Evolutionary conservation across 1,140 invertebrate species (phyloP), one percentile per base, ranked within the genome.

Genomic region (Hestina assimilis): DNA sequence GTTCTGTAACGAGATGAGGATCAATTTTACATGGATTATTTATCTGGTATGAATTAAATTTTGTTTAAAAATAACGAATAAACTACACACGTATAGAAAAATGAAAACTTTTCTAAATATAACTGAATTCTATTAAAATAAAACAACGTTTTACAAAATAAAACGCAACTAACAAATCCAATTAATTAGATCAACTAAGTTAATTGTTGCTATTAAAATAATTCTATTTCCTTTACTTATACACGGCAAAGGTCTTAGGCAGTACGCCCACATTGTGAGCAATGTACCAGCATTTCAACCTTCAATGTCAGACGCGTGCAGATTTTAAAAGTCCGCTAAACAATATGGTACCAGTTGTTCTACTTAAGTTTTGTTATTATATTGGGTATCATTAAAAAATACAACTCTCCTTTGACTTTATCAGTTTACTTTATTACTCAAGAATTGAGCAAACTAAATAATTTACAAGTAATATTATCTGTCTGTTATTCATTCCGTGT

Each of bases 1-100:
- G 57, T 63, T 69, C 59, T 68, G 65, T 74, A 59, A 67, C 83
- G 83, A 87, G 69, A 87, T 87, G 83, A 80, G 64, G 75, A 78
- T 73, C 79, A 59, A 72, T 60, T 60, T 69, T 69, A 53, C 66
- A 70, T 83, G 80, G 81, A 85, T 83, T 68, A 64, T 70, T 61
- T 69, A 82, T 61, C 54, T 85, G 83, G 83, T 87, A 81, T 61
- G 79, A 46, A 45, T 48, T 51, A 43, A 43, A 43, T 41, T 50
- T 62, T 50, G 45, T 53, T 52, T 3, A n/a, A 19, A 15, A 33
- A 20, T n/a, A n/a, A n/a, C n/a, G n/a, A n/a, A n/a, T n/a, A n/a
- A n/a, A n/a, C 0, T n/a, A 19, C 15, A 28, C n/a, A 42, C 40
- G 19, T 52, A 28, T 29, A 33, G 8, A 21, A 26, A n/a, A n/a